A percentile compares a stretch with the other conserved stretches of the same genome.
Evolutionary conservation across 2,797 vertebrate species (phyloP).

Genomic region (Austrolebias charrua): DNA sequence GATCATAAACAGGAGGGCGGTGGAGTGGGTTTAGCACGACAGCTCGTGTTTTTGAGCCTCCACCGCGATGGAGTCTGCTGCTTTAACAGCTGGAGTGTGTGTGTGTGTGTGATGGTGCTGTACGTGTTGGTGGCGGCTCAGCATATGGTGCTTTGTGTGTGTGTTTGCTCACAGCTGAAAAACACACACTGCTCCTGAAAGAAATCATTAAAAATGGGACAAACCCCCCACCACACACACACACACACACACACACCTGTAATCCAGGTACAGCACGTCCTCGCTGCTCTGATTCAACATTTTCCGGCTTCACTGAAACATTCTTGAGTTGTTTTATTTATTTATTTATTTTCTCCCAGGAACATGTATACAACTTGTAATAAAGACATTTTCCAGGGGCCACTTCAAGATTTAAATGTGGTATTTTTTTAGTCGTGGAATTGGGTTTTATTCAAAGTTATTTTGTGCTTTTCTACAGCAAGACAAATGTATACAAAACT

Average conservation of each 20-base stretch:
- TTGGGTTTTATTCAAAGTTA: too few species aligned
- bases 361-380: background rate
- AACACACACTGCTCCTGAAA: slow-evolving; percentile 39
- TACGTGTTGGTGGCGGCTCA: slow-evolving; percentile 16
- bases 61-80: slow-evolving; percentile 38
- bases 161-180: slow-evolving; percentile 18
- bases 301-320: slow-evolving; percentile 3
- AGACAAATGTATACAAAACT: too few species aligned
- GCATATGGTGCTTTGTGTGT: slow-evolving; percentile 23
- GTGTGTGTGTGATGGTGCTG: too few species aligned
- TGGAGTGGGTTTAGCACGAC: slow-evolving; percentile 1
- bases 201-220: slow-evolving; percentile 57
- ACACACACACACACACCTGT: slow-evolving; percentile 10
- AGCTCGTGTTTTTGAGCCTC: slow-evolving; percentile 26
- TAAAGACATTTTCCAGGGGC: background rate
- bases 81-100: slow-evolving; percentile 26
- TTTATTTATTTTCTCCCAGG: background rate
- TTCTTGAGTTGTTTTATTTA: background rate
- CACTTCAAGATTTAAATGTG: background rate
- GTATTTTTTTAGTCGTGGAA: background rate
- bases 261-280: slow-evolving; percentile 52
- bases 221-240: slow-evolving; percentile 11
- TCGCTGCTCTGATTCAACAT: slow-evolving; percentile 28
- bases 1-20: too few species aligned
- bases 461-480: too few species aligned